Conservation (phyloP, 2,888 invertebrate genomes). For the Empis livida region DNA sequence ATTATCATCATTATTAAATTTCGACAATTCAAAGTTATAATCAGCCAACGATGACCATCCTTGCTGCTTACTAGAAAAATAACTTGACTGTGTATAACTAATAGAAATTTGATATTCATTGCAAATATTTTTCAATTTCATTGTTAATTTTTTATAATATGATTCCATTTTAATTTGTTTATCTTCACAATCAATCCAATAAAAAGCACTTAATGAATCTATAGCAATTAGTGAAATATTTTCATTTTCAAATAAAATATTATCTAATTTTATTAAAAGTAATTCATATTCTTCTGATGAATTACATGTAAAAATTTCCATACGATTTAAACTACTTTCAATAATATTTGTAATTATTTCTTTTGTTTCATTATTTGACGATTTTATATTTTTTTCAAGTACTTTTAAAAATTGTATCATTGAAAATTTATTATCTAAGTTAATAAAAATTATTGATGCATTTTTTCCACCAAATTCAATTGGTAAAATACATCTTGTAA, state of each 20-base stretch:
- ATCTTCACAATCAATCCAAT: conserved; percentile 22
- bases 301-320: conserved; percentile 2
- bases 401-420: background rate
- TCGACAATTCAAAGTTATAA: background rate
- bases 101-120: background rate
- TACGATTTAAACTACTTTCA: conserved; percentile 1
- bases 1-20: background rate
- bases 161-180: conserved; percentile 2
- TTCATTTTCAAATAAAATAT: conserved; percentile 25
- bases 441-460: background rate
- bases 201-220: conserved; percentile 36
- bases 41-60: background rate
- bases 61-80: background rate
- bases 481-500: background rate
- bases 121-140: background rate
- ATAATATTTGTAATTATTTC: background rate
- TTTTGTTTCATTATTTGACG: background rate
- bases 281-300: conserved; percentile 6
- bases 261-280: conserved; percentile 20
- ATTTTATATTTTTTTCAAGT: background rate
- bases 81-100: background rate
- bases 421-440: background rate
- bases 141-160: background rate
- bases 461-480: background rate
- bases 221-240: conserved; percentile 33